Evolutionary conservation across 2,113 vertebrate species (phyloP), one percentile per base, ranked within the genome.

Genomic region (Gulo gulo): DNA sequence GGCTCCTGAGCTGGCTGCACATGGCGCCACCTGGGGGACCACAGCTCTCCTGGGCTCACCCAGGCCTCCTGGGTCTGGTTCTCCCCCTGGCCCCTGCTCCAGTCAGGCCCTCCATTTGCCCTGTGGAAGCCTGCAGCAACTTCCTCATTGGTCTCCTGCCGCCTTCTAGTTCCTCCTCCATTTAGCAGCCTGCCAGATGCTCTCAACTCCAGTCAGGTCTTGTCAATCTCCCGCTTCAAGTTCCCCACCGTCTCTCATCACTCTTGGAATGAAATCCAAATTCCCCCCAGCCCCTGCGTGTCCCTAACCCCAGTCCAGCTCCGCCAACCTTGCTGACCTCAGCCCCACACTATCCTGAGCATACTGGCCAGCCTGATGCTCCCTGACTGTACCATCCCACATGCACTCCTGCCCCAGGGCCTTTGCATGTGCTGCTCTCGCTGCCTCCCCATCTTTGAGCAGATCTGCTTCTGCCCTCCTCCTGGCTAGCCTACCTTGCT

Each of bases 381-480:
- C 23, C 74, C 86, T n/a, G 26, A 69, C 67, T 7, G 1, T 16
- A 52, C 42, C 0, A 0, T 2, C 6, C 39, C 59, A 42, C 0
- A 1, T 3, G 71, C 7, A 15, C 13, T 6, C 21, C 42, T 34
- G n/a, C 34, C 34, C 42, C 57, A 67, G 67, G 21, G 78, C 76
- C 20, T 61, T 8, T 90, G 45, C 24, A 4, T 1, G 2, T 2
- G 18, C 45, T n/a, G 3, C 1, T 1, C 39, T n/a, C 34, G 6
- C 24, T 21, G 20, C 11, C 65, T 42, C 34, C 2, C 26, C 21
- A 7, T 2, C 69, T 69, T 2, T 1, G 63, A 73, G 78, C 78
- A 73, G 29, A 61, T 29, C 0, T 3, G 14, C 67, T 42, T 81
- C 74, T 11, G 6, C 79, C 42, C 21, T 88, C 42, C 29, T 76